A percentile compares a stretch with the other conserved stretches of the same genome.
phyloP scores from a whole-genome alignment of 1,140 invertebrate genomes.

The Drosophila nannoptera region DNA sequence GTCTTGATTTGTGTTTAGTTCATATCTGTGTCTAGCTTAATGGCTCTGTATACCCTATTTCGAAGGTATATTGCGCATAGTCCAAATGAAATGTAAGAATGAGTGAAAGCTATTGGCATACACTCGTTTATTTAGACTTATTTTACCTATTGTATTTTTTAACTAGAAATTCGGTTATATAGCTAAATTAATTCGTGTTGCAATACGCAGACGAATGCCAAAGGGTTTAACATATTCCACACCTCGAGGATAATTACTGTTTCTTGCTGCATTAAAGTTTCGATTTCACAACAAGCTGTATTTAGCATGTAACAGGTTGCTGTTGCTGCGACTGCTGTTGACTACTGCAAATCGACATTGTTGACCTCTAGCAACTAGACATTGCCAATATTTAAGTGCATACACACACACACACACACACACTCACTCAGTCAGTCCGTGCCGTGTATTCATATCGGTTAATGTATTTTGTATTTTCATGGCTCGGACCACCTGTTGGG shows the following conservation, averaged over 20 bases:
- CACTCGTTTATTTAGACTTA: too few relatives aligned
- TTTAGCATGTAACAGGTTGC: conserved; percentile 24
- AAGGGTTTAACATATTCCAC: background rate
- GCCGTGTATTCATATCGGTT: conserved; percentile 13
- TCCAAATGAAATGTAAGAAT: too few relatives aligned
- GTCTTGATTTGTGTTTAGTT: background rate
- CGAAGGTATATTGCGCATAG: background rate
- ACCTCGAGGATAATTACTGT: background rate
- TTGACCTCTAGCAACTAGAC: conserved; percentile 17
- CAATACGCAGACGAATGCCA: too few relatives aligned
- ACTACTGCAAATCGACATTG: conserved; percentile 13
- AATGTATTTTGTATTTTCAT: conserved; percentile 15
- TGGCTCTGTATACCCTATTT: background rate
- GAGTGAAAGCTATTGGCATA: too few relatives aligned
- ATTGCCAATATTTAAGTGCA: conserved; percentile 29
- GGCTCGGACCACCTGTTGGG: conserved; percentile 1
- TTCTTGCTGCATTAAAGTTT: background rate
- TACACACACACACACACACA: background rate
- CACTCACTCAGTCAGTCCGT: background rate
- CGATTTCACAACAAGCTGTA: background rate
- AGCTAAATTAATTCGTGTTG: too few relatives aligned
- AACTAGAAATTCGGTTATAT: too few relatives aligned
- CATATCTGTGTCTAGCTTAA: background rate
- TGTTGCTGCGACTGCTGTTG: conserved; percentile 2
- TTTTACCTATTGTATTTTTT: too few relatives aligned